Base-by-base conservation (phyloP, 35 echinoderm and acorn worm genomes). In the Apostichopus parvimensis region DNA sequence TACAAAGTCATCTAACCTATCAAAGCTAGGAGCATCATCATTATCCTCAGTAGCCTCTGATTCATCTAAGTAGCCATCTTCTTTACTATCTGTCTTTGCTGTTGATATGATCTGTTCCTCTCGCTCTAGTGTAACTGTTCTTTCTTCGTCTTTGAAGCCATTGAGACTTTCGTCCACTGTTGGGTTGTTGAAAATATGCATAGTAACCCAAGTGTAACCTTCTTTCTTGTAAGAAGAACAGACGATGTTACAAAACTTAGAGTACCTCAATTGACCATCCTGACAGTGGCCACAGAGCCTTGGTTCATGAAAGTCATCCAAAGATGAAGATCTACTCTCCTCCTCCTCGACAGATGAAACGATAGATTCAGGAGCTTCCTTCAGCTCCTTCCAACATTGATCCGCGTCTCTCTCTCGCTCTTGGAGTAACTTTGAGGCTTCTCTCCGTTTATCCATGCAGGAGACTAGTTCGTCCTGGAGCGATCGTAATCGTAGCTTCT, bases 391-490 rank as follows among this genome's bases (percentile, higher is more conserved):
- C 57, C 6, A 6, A 28, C 86, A 88, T 17, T 54, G 22, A 53
- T 88, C n/a, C 24, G 75, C 21, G 5, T 72, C 86, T 25, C 45
- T 73, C 25, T 88, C 86, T 72, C 45, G n/a, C 26, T 88, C 86
- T n/a, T 73, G 86, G 52, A 54, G 53, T 54, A 61, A 23, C 79
- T 60, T 86, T 21, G 80, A 15, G 26, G 54, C 15, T 54, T 73
- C 82, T 82, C 91, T 94, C 15, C 78, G 64, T 79, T 91, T 94
- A 18, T 83, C 89, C 77, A 96, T 88, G 77, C 95, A 96, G 53
- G 92, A 79, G 12, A 96, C 87, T 82, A 96, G 53, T 45, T 96
- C 92, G 81, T 96, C 92, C 53, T 96, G 95, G 56, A 96, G 95
- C 20, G 92, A 88, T 13, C 92, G 53, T 23, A 96, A 87, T 70